phyloP scores from a whole-genome alignment of 2,113 vertebrate genomes.

The Sylvietta virens region DNA sequence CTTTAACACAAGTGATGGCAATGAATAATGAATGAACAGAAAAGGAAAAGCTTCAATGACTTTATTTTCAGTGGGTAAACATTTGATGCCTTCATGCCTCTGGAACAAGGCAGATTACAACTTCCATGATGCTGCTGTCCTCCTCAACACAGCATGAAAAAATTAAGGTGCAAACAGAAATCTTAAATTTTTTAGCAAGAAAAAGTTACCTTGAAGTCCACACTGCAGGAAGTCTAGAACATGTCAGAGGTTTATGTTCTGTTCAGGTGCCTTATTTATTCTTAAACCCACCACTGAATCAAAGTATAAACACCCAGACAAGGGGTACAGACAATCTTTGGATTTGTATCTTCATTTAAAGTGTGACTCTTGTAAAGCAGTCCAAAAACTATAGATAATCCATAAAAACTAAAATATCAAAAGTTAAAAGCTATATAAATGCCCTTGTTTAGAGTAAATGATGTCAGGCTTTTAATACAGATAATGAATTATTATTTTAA shows the following conservation, averaged over 20 bases:
- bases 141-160: background rate
- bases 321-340: fast-evolving
- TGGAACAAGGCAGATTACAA: background rate
- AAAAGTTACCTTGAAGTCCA: background rate
- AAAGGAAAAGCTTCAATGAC: background rate
- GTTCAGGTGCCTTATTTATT: background rate
- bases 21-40: constrained; percentile 11
- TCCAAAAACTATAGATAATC: background rate
- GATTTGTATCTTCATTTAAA: background rate
- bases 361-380: background rate
- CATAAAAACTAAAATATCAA: background rate
- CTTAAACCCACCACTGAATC: background rate
- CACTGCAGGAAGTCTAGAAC: background rate
- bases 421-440: background rate
- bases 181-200: background rate
- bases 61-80: background rate
- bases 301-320: background rate
- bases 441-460: background rate
- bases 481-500: background rate
- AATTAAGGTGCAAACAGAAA: background rate
- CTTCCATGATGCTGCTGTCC: background rate
- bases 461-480: background rate
- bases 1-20: background rate
- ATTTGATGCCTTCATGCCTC: background rate
- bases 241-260: background rate